These are phyloP conservation scores for Agrilus cyanescens DNA, from an alignment of 2,888 invertebrate genomes.

Conservation along the genomic window DNA sequence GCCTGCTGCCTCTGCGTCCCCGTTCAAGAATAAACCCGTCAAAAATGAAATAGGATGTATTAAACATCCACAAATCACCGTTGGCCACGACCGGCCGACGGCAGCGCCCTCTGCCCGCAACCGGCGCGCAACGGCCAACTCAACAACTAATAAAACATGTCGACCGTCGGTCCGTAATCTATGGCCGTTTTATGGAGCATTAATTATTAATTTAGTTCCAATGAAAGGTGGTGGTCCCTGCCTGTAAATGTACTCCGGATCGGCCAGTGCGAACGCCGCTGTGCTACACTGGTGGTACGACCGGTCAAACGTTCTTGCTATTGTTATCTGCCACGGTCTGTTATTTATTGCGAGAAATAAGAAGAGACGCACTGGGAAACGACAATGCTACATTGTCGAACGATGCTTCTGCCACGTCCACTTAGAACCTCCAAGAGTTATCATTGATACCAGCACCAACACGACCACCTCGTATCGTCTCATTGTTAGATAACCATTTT, in stretches of 20 bases:
- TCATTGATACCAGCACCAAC: no score
- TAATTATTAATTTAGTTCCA: slow-evolving; percentile 31
- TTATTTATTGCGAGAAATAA: no score
- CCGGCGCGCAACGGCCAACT: slow-evolving; percentile 18
- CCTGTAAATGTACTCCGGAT: no score
- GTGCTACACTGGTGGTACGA: not conserved
- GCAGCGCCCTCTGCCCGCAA: slow-evolving; percentile 11
- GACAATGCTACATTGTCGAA: no score
- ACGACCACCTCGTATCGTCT: no score
- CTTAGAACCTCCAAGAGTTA: no score
- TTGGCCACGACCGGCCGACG: slow-evolving; percentile 15
- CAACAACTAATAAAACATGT: slow-evolving; percentile 33
- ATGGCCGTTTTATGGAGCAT: slow-evolving; percentile 29
- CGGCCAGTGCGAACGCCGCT: slow-evolving; percentile 3
- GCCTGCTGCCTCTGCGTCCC: not conserved
- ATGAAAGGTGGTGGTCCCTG: slow-evolving; percentile 10
- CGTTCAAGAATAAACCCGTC: slow-evolving; percentile 25
- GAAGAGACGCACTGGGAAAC: no score
- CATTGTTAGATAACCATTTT: no score
- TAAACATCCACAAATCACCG: slow-evolving; percentile 33
- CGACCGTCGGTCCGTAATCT: slow-evolving; percentile 28
- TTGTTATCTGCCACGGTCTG: no score
- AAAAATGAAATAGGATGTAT: slow-evolving; percentile 33
- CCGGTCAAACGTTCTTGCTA: no score
- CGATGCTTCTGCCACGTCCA: no score